Percentiles rank a stretch among this genome's conserved stretches.
Evolutionary conservation across 2,113 vertebrate genomes (phyloP).

Genomic region (Mesembrinibis cayennensis): DNA sequence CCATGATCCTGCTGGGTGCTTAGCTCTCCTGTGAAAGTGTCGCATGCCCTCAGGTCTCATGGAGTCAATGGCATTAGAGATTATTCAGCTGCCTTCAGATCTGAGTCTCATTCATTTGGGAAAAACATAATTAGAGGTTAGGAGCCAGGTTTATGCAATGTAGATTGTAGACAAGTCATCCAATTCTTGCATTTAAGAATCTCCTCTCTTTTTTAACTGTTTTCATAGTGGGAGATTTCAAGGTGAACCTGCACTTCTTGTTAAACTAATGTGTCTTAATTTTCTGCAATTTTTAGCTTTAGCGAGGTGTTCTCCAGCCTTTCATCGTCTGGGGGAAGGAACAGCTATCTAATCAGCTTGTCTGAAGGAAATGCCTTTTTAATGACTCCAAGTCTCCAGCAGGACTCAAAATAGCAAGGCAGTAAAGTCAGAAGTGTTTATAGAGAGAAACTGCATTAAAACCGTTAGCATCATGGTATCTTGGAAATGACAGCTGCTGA

Average conservation of each 20-base stretch:
- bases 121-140: neutral
- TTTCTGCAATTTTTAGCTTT: constrained; percentile 19
- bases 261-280: neutral
- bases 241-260: neutral
- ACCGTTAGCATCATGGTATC: neutral
- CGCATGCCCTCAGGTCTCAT: neutral
- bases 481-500: constrained; percentile 48
- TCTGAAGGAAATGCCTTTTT: constrained; percentile 68
- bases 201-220: neutral
- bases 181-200: neutral
- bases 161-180: neutral
- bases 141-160: neutral
- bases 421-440: constrained; percentile 45
- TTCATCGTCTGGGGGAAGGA: constrained; percentile 34
- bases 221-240: neutral
- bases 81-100: neutral
- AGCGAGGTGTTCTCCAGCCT: constrained; percentile 19
- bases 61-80: neutral
- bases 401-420: constrained; percentile 47
- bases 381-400: constrained; percentile 56
- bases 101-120: neutral
- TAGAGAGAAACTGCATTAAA: constrained; percentile 40
- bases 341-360: constrained; percentile 58
- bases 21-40: neutral
- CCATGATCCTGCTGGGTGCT: constrained; percentile 1